Evolutionary conservation across 2,888 invertebrate species (phyloP), one percentile per base, ranked within the genome.

Genomic region (Elysia crispata): DNA sequence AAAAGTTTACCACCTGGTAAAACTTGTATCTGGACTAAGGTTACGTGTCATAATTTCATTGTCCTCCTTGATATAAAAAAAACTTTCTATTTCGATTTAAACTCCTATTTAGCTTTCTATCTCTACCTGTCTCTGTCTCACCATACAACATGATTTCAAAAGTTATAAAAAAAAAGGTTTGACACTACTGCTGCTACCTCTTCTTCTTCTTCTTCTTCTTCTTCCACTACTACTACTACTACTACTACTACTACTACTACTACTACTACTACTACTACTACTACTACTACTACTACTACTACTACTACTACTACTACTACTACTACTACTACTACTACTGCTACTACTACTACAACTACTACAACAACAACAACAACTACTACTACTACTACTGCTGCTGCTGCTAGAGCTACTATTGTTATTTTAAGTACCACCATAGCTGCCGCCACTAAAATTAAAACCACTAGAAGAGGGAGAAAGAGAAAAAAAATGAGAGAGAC

Each of bases 321-420:
- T 69, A 69, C 69, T 69, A 69, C 69, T 69, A 69, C 69, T 69
- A 69, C 69, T 69, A 69, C 69, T 69, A 69, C 69, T 69, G 30
- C 69, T 69, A 69, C 69, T 69, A 69, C 69, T 25, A 69, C 69
- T 69, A 18, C 69, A 28, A 69, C 69, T 69, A 8, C 69, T 69
- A 69, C 69, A 30, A 69, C 69, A 30, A 69, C 69, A 30, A 69
- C 69, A 30, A 69, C 69, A 30, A 69, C 69, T 69, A 69, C 69
- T 69, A 69, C 69, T 25, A 69, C 69, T 69, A 69, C 69, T 28
- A 25, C 69, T 28, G 20, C 69, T 69, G 20, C 69, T 69, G 5
- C 69, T 69, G 20, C 69, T 69, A 25, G 28, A 30, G 20, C 69
- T 69, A 28, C 69, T 69, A n/a, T n/a, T n/a, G n/a, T 54, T 13